Percentiles rank a stretch among this genome's conserved stretches.
Evolutionary conservation across 2,888 invertebrate genomes (phyloP).

Genomic region (Tachina grossa): DNA sequence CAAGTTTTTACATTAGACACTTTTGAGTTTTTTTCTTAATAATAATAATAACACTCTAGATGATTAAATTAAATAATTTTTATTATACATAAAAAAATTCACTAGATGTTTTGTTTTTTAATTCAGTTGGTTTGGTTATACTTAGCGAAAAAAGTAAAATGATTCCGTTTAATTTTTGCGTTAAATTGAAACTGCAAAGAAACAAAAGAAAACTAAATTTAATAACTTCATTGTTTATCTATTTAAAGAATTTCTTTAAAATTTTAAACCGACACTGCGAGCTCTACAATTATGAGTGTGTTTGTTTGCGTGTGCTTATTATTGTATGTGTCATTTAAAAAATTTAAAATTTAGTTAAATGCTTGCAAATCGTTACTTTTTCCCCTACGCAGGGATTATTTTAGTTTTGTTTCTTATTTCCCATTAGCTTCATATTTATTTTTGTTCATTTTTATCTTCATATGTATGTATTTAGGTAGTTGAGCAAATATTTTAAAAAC

Average conservation of each 20-base stretch:
- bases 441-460: background rate
- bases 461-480: background rate
- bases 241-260: slow-evolving; percentile 40
- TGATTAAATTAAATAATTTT: slow-evolving; percentile 35
- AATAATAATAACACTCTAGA: slow-evolving; percentile 46
- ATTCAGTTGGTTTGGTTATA: slow-evolving; percentile 1
- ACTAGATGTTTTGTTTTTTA: slow-evolving; percentile 47
- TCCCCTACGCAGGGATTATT: background rate
- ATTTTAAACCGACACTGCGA: background rate
- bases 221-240: slow-evolving; percentile 6
- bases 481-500: slow-evolving; percentile 53
- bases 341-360: slow-evolving; percentile 37
- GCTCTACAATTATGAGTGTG: background rate
- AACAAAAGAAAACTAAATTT: slow-evolving; percentile 35
- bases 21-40: slow-evolving; percentile 30
- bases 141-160: slow-evolving; percentile 56
- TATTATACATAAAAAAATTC: slow-evolving; percentile 54
- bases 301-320: slow-evolving; percentile 8
- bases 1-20: slow-evolving; percentile 55
- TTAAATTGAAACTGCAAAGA: slow-evolving; percentile 66
- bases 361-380: background rate
- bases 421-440: slow-evolving; percentile 2
- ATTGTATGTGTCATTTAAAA: slow-evolving; percentile 16
- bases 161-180: slow-evolving; percentile 54
- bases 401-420: background rate